These are phyloP conservation scores for Botia kubotai DNA, from an alignment of 2,797 vertebrate species.

Conservation along the genomic window DNA sequence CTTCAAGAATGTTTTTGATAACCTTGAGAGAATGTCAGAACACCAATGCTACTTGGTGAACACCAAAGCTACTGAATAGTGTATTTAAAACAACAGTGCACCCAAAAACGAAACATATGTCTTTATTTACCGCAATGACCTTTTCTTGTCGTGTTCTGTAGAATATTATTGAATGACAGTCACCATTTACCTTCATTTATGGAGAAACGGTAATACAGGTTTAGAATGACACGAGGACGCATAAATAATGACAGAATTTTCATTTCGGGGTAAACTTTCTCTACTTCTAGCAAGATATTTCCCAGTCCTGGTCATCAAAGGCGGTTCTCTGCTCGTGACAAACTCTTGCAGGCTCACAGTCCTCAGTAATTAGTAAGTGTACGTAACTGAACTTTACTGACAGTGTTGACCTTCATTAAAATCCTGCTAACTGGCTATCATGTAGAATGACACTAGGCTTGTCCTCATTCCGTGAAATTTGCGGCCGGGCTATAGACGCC, in stretches of 20 bases:
- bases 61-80: not conserved
- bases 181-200: not conserved
- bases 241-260: not conserved
- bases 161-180: not conserved
- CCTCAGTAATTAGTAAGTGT: not conserved
- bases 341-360: not conserved
- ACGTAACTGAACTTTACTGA: constrained; percentile 37
- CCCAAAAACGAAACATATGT: not conserved
- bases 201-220: not conserved
- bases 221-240: not conserved
- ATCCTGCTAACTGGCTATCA: constrained; percentile 49
- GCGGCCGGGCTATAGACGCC: constrained; percentile 46
- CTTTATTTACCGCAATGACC: not conserved
- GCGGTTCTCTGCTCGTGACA: not conserved
- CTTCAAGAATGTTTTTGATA: too few species aligned
- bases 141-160: too few species aligned
- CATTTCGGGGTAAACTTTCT: not conserved
- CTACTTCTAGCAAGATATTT: not conserved
- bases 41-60: too few species aligned
- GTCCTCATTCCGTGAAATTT: constrained; percentile 47
- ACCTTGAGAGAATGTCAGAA: too few species aligned
- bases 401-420: constrained; percentile 55
- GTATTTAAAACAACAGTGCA: not conserved
- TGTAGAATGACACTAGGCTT: constrained; percentile 35
- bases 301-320: not conserved